phyloP scores from a whole-genome alignment of 2,113 vertebrate genomes.

The Boulengeromyrus knoepffleri region DNA sequence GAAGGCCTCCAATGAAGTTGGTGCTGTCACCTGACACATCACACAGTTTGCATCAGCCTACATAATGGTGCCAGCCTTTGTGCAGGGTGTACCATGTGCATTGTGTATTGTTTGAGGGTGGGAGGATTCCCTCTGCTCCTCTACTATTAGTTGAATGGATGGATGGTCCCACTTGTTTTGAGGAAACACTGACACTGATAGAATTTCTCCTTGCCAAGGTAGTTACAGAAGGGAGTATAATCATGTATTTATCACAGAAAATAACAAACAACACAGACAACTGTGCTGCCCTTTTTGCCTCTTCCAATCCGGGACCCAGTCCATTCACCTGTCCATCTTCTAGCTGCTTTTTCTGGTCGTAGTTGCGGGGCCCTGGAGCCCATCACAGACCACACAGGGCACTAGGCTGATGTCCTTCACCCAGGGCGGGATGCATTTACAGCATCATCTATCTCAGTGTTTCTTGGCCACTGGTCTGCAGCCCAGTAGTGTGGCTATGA shows the following conservation, averaged over 20 bases:
- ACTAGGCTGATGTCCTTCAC: neutral
- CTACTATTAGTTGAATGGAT: neutral
- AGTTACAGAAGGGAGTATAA: neutral
- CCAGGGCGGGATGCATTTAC: neutral
- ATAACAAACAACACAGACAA: neutral
- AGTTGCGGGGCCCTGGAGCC: neutral
- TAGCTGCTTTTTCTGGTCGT: neutral
- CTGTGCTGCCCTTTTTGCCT: neutral
- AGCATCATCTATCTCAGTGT: neutral
- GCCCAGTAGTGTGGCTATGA: neutral
- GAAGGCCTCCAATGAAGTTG: neutral
- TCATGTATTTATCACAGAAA: neutral
- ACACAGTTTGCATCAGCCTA: conserved; percentile 20
- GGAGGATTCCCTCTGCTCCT: neutral
- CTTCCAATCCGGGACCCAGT: neutral
- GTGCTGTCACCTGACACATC: conserved; percentile 19
- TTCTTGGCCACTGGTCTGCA: neutral
- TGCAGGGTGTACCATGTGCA: neutral
- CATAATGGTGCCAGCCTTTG: conserved; percentile 26
- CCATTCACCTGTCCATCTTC: neutral
- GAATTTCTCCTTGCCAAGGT: neutral
- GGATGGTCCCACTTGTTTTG: neutral
- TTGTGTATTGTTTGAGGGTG: conserved; percentile 17
- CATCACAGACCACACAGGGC: neutral
- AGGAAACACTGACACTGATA: neutral